These are phyloP conservation scores for Henicopernis longicauda DNA, from an alignment of 2,113 vertebrate genomes.

Conservation along the genomic window DNA sequence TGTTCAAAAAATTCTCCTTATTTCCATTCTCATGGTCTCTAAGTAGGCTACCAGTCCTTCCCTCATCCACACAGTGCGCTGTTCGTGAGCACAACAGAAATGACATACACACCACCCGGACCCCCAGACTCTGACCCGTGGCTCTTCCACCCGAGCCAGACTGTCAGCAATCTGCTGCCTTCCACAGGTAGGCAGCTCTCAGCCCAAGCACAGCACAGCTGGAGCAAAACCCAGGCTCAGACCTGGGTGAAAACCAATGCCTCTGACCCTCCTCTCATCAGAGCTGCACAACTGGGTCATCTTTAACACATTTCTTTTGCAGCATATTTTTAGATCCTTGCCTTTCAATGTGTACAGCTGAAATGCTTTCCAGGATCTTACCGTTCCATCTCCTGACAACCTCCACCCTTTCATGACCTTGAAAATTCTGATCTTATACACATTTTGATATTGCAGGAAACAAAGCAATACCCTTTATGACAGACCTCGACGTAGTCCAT, in stretches of 20 bases:
- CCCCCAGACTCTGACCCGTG: not conserved
- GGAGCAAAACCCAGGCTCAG: not conserved
- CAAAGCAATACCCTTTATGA: not conserved
- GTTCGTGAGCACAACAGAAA: not conserved
- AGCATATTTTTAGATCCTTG: not conserved
- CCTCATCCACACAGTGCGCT: fast-evolving
- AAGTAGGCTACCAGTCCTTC: not conserved
- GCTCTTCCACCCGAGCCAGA: not conserved
- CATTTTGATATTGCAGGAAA: not conserved
- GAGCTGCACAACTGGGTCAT: not conserved
- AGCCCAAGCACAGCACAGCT: not conserved
- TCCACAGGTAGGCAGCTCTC: not conserved
- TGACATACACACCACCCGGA: not conserved
- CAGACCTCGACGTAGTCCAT: not conserved
- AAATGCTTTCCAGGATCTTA: not conserved
- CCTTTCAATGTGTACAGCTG: not conserved
- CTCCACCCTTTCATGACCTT: not conserved
- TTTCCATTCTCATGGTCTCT: not conserved
- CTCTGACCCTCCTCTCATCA: not conserved
- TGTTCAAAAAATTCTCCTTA: not conserved
- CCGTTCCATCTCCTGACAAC: not conserved
- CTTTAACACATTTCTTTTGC: not conserved
- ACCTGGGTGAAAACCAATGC: not conserved
- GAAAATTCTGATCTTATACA: not conserved
- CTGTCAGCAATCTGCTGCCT: not conserved